Percentiles rank a stretch among this genome's conserved stretches.
These are phyloP conservation scores for Celastrina argiolus DNA, from an alignment of 2,888 invertebrate species.

Conservation along the genomic window DNA sequence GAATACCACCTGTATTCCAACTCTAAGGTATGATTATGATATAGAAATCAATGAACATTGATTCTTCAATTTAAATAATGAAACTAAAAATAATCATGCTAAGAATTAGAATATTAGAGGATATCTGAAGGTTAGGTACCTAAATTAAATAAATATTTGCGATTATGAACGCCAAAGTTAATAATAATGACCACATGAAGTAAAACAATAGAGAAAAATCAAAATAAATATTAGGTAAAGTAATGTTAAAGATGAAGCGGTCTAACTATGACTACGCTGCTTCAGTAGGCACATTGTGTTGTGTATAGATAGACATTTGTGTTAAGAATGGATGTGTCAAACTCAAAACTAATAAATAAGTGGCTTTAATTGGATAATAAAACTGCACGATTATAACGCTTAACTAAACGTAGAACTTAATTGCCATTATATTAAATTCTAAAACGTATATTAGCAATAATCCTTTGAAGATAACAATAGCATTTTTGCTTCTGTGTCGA, in stretches of 20 bases:
- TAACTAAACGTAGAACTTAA: conserved; percentile 16
- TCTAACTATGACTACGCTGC: conserved; percentile 18
- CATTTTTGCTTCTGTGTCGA: background rate
- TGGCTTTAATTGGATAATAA: background rate
- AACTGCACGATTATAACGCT: conserved; percentile 20
- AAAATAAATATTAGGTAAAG: background rate
- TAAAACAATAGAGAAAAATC: background rate
- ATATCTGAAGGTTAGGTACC: background rate
- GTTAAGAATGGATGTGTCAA: conserved; percentile 15
- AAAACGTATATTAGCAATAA: background rate
- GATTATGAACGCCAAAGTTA: too few species aligned
- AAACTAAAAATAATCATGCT: background rate
- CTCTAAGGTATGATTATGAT: conserved; percentile 56
- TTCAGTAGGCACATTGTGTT: conserved; percentile 9
- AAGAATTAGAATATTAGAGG: background rate
- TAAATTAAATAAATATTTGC: background rate
- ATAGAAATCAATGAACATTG: background rate
- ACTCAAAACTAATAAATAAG: background rate
- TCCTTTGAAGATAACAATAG: background rate
- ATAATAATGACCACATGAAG: background rate
- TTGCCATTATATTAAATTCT: background rate
- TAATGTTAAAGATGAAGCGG: background rate
- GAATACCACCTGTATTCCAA: conserved; percentile 69
- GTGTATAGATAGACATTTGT: conserved; percentile 19
- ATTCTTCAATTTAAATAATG: background rate